Evolutionary conservation across 2,113 vertebrate genomes (phyloP).

Genomic region (Muntiacus reevesi): DNA sequence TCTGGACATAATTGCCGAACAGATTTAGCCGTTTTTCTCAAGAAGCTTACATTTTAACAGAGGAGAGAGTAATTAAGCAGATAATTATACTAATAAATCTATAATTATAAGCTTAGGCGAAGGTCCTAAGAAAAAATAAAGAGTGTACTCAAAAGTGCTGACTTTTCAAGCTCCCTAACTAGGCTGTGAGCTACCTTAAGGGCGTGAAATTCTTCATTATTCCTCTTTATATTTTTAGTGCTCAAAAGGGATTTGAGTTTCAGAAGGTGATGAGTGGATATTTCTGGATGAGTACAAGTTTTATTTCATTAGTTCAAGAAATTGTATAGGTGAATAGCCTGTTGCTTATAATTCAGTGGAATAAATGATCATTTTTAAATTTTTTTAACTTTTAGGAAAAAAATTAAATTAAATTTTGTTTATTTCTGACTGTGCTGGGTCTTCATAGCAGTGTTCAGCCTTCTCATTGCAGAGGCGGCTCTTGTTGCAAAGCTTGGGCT

Average conservation of each 20-base stretch:
- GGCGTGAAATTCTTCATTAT: not conserved
- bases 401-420: not conserved
- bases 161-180: not conserved
- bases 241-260: not conserved
- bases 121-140: conserved; percentile 8
- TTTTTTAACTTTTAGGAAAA: not conserved
- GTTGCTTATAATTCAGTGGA: not conserved
- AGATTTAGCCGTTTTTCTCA: not conserved
- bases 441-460: not conserved
- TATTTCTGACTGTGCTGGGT: not conserved
- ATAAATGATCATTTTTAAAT: not conserved
- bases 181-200: not conserved
- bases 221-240: not conserved
- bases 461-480: not conserved
- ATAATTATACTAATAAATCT: not conserved
- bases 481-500: not conserved
- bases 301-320: not conserved
- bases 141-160: not conserved
- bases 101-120: conserved; percentile 6
- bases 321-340: not conserved
- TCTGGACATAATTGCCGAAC: not conserved
- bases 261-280: not conserved
- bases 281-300: not conserved
- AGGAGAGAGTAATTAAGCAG: not conserved
- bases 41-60: not conserved